phyloP scores from a whole-genome alignment of 2,888 invertebrate genomes.

The Tenthredo amoena region DNA sequence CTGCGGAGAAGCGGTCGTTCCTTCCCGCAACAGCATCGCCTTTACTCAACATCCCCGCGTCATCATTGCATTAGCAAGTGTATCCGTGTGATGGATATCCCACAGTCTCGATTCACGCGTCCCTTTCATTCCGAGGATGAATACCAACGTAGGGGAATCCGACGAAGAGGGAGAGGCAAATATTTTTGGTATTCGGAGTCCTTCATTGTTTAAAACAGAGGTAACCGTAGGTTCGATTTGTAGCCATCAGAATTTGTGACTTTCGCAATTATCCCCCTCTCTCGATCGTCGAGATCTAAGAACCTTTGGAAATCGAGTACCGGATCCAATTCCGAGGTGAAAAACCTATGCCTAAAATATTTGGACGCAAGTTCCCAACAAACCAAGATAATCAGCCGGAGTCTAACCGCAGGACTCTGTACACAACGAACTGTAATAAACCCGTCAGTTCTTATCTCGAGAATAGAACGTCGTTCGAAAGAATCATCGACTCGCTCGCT shows the following conservation, averaged over 20 bases:
- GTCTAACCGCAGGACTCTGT: constrained; percentile 5
- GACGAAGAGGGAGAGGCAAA: background rate
- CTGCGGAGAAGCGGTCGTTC: constrained; percentile 57
- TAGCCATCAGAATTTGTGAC: background rate
- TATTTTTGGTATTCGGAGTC: background rate
- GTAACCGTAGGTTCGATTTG: background rate
- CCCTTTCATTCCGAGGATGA: background rate
- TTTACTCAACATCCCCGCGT: constrained; percentile 47
- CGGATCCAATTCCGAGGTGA: background rate
- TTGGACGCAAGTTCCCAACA: constrained; percentile 13
- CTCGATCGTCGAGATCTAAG: background rate
- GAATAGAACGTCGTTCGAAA: background rate
- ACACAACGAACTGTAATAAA: background rate
- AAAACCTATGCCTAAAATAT: background rate
- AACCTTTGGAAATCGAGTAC: background rate
- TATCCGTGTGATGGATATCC: constrained; percentile 29
- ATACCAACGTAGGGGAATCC: background rate
- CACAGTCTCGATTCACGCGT: constrained; percentile 14
- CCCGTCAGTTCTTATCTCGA: background rate
- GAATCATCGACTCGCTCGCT: background rate
- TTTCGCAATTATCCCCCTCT: background rate
- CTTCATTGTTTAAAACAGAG: background rate
- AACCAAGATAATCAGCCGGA: constrained; percentile 4
- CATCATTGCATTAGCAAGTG: constrained; percentile 50
- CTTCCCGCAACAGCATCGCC: constrained; percentile 48